These are phyloP conservation scores for Artemia sp. DNA, from an alignment of 2,888 invertebrate species.

Conservation along the genomic window DNA sequence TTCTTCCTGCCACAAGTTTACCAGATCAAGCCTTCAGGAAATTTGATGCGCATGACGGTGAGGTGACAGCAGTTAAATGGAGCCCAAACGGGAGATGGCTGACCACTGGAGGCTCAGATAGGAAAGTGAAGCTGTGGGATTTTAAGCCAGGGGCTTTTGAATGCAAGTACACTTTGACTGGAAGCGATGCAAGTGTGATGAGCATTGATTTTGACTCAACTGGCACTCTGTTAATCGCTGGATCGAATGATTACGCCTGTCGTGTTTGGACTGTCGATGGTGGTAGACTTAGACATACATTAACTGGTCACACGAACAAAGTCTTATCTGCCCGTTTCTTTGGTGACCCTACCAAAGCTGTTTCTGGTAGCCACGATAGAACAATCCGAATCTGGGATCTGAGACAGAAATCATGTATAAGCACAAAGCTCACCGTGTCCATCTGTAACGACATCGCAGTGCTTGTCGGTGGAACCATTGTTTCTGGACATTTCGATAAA, in stretches of 20 bases:
- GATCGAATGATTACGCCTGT: conserved; percentile 91
- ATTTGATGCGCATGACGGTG: conserved; percentile 89
- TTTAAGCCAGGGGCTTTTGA: conserved; percentile 47
- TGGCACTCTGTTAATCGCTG: conserved; percentile 67
- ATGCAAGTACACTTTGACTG: conserved; percentile 57
- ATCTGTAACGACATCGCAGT: conserved; percentile 92
- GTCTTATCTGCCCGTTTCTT: conserved; percentile 93
- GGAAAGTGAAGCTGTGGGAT: conserved; percentile 94
- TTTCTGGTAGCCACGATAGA: conserved; percentile 93
- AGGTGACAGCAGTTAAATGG: conserved; percentile 90
- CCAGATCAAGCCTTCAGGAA: conserved; percentile 51
- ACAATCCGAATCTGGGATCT: conserved; percentile 98
- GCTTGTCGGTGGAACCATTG: conserved; percentile 63
- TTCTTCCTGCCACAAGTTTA: conserved; percentile 31
- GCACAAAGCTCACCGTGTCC: conserved; percentile 87
- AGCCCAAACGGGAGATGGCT: conserved; percentile 59
- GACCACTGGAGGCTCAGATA: conserved; percentile 64
- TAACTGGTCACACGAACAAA: conserved; percentile 91
- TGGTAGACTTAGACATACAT: conserved; percentile 72
- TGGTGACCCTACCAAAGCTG: conserved; percentile 76
- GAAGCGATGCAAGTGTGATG: conserved; percentile 89
- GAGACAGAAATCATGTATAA: conserved; percentile 67
- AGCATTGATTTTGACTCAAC: conserved; percentile 89
- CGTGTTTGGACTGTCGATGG: conserved; percentile 87
- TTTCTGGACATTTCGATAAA: conserved; percentile 96